Percentiles rank a stretch among this genome's conserved stretches.
Conservation (phyloP, 35 echinoderm and acorn worm species). For the Lytechinus pictus region DNA sequence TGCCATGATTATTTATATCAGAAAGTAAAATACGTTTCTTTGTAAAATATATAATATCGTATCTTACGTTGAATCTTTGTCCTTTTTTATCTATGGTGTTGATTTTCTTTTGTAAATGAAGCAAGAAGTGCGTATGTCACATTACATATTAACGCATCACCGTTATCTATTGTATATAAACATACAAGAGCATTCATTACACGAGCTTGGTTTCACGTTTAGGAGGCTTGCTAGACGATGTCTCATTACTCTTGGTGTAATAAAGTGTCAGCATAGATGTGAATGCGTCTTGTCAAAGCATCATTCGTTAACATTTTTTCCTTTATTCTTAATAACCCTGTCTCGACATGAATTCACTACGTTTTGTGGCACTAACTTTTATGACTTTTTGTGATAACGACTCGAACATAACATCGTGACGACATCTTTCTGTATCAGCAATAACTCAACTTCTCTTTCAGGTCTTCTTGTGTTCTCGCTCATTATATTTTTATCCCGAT, state of each 20-base stretch:
- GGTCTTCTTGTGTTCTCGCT: neutral
- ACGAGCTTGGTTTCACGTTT: neutral
- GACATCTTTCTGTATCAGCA: neutral
- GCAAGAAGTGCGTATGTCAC: constrained; percentile 18
- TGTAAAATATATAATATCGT: too few species aligned
- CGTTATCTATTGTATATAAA: constrained; percentile 15
- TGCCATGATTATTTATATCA: too few species aligned
- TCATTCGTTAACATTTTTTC: constrained; percentile 31
- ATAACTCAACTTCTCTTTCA: constrained; percentile 4
- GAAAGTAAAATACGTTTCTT: too few species aligned
- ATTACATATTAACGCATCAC: neutral
- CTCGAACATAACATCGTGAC: constrained; percentile 16
- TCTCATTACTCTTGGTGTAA: neutral
- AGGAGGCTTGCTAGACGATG: neutral
- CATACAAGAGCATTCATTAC: constrained; percentile 38
- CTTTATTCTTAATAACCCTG: neutral
- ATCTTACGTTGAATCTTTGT: too few species aligned
- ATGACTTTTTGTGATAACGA: constrained; percentile 10
- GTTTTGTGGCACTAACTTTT: constrained; percentile 26
- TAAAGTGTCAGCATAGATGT: constrained; percentile 39
- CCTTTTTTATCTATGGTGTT: neutral
- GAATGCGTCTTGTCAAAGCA: constrained; percentile 34
- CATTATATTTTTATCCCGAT: neutral
- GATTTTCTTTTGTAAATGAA: constrained; percentile 11
- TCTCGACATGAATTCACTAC: constrained; percentile 23